A percentile compares a stretch with the other conserved stretches of the same genome.
These are phyloP conservation scores for Cerastoderma edule DNA, from an alignment of 2,888 invertebrate species.

Conservation along the genomic window DNA sequence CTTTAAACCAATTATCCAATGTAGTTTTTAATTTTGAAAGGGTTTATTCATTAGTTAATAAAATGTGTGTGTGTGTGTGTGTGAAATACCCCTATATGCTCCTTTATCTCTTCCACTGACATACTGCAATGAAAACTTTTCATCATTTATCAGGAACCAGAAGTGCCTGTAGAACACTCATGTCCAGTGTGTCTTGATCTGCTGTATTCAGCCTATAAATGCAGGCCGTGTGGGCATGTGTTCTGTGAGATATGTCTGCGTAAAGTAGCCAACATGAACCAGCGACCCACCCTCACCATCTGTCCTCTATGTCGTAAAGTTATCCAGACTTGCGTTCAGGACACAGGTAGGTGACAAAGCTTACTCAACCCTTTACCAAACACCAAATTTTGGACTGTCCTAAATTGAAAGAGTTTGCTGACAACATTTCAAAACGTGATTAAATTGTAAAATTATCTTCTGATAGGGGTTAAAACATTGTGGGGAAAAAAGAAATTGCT, in stretches of 20 bases:
- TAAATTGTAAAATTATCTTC: not conserved
- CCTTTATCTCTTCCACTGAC: no score
- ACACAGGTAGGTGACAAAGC: conserved; percentile 46
- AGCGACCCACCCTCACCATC: conserved; percentile 40
- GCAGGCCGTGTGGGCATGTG: conserved; percentile 64
- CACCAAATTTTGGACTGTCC: no score
- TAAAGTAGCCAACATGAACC: conserved; percentile 46
- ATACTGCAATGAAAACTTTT: no score
- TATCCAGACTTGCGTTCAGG: conserved; percentile 47
- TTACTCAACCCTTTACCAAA: no score
- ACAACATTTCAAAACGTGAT: not conserved
- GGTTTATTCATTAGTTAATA: no score
- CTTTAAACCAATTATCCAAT: no score
- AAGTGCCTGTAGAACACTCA: conserved; percentile 49
- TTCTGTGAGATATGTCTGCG: conserved; percentile 71
- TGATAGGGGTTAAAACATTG: not conserved
- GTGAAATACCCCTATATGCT: no score
- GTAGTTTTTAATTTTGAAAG: no score
- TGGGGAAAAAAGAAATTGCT: not conserved
- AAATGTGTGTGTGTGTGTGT: no score
- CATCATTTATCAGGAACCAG: conserved; percentile 20
- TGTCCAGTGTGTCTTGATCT: conserved; percentile 71
- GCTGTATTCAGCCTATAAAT: conserved; percentile 57
- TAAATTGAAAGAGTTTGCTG: no score
- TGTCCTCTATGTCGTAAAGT: conserved; percentile 63